A percentile compares a stretch with the other conserved stretches of the same genome.
phyloP scores from a whole-genome alignment of 2,113 vertebrate genomes.

The Microtus montanus region DNA sequence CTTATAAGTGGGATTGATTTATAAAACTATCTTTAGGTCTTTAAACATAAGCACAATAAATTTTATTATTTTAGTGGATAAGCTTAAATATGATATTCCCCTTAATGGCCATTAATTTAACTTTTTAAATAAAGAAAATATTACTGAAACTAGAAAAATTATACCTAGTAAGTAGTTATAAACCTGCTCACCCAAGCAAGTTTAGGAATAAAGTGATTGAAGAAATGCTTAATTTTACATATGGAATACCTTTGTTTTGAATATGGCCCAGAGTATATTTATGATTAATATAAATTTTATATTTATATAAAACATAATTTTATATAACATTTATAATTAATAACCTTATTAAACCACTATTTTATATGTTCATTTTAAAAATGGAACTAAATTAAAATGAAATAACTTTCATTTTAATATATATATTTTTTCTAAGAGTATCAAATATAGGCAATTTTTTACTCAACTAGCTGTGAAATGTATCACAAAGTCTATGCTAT shows the following conservation, averaged over 20 bases:
- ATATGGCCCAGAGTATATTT: background rate
- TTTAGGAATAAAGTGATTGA: background rate
- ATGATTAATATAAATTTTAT: background rate
- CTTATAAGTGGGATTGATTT: background rate
- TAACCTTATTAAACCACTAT: background rate
- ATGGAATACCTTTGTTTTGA: background rate
- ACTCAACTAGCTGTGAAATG: background rate
- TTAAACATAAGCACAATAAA: background rate
- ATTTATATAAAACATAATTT: too few relatives aligned
- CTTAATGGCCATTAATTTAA: background rate
- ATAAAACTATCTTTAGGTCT: background rate
- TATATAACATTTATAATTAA: background rate
- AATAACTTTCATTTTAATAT: background rate
- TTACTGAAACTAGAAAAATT: background rate
- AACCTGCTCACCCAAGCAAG: background rate
- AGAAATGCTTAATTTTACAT: background rate
- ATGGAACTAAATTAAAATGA: background rate
- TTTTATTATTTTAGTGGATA: background rate
- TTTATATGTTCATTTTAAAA: conserved; percentile 18
- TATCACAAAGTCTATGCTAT: background rate
- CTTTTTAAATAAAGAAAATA: background rate
- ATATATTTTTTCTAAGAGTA: background rate
- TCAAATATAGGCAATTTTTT: background rate
- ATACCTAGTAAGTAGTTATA: background rate
- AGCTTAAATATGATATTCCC: background rate